Evolutionary conservation across 2,888 invertebrate genomes (phyloP), one percentile per base, ranked within the genome.

Genomic region (Melieria omissa): DNA sequence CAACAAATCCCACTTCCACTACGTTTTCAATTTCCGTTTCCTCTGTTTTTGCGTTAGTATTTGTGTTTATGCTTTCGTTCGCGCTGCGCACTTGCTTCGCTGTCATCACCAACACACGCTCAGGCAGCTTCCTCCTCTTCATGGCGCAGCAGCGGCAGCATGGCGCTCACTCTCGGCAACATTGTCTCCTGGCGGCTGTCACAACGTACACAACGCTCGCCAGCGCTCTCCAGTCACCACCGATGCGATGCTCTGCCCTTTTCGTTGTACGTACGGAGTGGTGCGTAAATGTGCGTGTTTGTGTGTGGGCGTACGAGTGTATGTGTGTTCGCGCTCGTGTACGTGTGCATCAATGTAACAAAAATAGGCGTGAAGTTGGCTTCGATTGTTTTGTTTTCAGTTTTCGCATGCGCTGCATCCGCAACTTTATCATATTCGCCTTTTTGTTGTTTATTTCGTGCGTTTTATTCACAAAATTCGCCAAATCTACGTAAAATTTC

Each of bases 401-500:
- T 79, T 80, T 79, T 12, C 45, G 58, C 63, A n/a, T 46, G 62
- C 10, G 9, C 8, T 62, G 42, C 9, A 14, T 41, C 7, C 47
- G 9, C 41, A 45, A 42, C 45, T 69, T 69, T 49, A 57, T 65
- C 61, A 54, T 52, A 52, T 61, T 47, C 47, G 46, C 65, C 42
- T 54, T 58, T 55, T 69, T 61, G 8, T 58, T 58, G 52, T 45
- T 8, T 66, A 44, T 45, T 69, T 8, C 54, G 52, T 64, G 9
- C 65, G 46, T 60, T 67, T 70, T 67, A 57, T 65, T 55, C 58
- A 12, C 49, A 10, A 70, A 67, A 60, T 66, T 72, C 65, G 72
- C 70, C 45, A 62, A 72, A 54, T 70, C 66, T 70, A 71, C 70
- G 71, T 73, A 82, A 82, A 81, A 80, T 82, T 82, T 82, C 82